A percentile compares a stretch with the other conserved stretches of the same genome.
Conservation (phyloP, 2,888 invertebrate genomes). For the Tubulanus polymorphus region DNA sequence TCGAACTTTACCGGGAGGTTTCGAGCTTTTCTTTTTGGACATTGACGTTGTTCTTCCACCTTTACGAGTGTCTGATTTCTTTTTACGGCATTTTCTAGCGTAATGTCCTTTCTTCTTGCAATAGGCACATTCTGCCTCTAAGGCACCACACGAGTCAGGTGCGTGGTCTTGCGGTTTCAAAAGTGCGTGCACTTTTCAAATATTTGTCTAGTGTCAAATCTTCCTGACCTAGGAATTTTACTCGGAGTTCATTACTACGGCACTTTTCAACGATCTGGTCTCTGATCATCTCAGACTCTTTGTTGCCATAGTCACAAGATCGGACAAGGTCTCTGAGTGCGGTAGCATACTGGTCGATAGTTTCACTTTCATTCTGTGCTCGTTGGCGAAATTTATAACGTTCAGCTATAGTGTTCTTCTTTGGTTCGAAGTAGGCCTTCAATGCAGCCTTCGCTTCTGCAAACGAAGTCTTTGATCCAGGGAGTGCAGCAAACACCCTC, state of each 20-base stretch:
- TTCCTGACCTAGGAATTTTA: slow-evolving; percentile 2
- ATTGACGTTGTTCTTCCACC: neutral
- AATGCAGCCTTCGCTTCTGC: neutral
- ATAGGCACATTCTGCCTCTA: neutral
- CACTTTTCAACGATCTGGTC: slow-evolving; percentile 4
- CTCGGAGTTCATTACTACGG: neutral
- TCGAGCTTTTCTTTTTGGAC: neutral
- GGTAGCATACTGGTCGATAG: no score
- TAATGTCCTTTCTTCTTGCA: neutral
- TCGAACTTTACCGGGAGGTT: neutral
- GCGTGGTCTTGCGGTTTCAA: neutral
- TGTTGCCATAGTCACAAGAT: neutral
- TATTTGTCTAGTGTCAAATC: neutral
- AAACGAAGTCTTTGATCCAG: neutral
- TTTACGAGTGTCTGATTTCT: neutral
- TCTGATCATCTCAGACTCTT: neutral
- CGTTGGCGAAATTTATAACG: neutral
- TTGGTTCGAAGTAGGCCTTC: neutral
- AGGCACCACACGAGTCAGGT: neutral
- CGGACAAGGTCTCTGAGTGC: neutral
- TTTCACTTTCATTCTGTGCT: neutral
- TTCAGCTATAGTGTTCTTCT: slow-evolving; percentile 1
- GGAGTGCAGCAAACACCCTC: neutral
- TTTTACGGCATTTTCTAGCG: neutral
- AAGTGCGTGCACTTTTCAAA: neutral